phyloP scores from a whole-genome alignment of 2,888 invertebrate species.

The Nephrotoma guestfalica region DNA sequence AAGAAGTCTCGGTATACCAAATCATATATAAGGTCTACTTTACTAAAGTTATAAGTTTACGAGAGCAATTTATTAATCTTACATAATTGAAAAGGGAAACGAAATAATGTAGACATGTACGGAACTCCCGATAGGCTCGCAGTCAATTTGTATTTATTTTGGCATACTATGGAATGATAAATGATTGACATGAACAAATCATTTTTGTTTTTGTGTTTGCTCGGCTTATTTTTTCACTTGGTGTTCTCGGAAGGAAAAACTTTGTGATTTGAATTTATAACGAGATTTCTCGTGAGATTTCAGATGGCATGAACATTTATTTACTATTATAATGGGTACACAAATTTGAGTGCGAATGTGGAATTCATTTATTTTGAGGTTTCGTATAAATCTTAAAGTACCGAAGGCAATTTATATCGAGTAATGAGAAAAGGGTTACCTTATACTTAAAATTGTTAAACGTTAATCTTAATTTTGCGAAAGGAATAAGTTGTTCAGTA shows the following conservation, averaged over 20 bases:
- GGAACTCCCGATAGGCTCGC: neutral
- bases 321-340: no score
- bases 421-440: no score
- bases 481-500: no score
- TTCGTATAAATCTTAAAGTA: no score
- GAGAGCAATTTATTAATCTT: neutral
- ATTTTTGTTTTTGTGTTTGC: neutral
- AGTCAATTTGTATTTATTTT: neutral
- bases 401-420: no score
- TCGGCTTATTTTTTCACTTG: neutral
- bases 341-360: no score
- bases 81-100: neutral
- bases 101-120: neutral
- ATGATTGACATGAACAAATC: neutral
- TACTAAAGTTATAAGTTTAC: neutral
- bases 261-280: neutral
- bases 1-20: no score
- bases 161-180: neutral
- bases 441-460: no score
- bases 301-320: neutral
- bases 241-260: neutral
- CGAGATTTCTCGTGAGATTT: neutral
- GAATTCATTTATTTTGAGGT: no score
- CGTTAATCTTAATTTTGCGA: no score
- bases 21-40: neutral